A percentile compares a stretch with the other conserved stretches of the same genome.
These are phyloP conservation scores for Notarius quadriscutis DNA, from an alignment of 2,113 vertebrate genomes.

Conservation along the genomic window DNA sequence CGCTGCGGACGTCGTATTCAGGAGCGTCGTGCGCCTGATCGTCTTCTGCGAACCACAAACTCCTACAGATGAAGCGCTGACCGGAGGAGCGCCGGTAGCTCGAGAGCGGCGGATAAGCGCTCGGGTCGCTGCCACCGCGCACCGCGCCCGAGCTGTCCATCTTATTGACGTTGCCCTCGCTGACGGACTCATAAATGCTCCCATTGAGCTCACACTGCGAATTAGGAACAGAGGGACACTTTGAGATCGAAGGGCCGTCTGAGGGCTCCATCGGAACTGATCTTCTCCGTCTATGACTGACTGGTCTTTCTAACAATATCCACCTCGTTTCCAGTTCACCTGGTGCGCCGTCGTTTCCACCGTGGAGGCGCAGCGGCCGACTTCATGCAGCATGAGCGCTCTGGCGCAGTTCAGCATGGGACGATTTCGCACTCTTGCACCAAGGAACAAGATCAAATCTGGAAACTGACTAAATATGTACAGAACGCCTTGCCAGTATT, in stretches of 20 bases:
- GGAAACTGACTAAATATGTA: neutral
- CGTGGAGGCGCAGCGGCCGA: slow-evolving; percentile 56
- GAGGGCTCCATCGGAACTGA: slow-evolving; percentile 64
- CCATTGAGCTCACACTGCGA: slow-evolving; percentile 57
- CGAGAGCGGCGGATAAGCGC: slow-evolving; percentile 66
- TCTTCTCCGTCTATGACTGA: neutral
- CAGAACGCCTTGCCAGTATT: neutral
- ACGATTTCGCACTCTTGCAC: neutral
- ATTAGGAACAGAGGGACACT: slow-evolving; percentile 58
- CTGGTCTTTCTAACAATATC: slow-evolving; percentile 43
- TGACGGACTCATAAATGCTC: slow-evolving; percentile 70
- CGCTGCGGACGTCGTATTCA: slow-evolving; percentile 68
- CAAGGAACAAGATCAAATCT: neutral
- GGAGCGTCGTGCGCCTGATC: slow-evolving; percentile 70
- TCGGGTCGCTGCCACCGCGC: slow-evolving; percentile 74
- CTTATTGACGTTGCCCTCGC: slow-evolving; percentile 67
- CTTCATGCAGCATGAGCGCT: slow-evolving; percentile 69
- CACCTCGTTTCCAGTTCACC: slow-evolving; percentile 61
- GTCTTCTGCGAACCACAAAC: slow-evolving; percentile 88
- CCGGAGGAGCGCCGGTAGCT: slow-evolving; percentile 72
- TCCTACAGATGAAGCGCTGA: slow-evolving; percentile 87
- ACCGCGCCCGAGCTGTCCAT: slow-evolving; percentile 67
- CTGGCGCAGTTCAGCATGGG: slow-evolving; percentile 70
- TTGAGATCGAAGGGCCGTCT: slow-evolving; percentile 47
- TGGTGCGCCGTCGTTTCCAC: slow-evolving; percentile 71